phyloP scores from a whole-genome alignment of 2,888 invertebrate genomes.

The Agrilus cyanescens region DNA sequence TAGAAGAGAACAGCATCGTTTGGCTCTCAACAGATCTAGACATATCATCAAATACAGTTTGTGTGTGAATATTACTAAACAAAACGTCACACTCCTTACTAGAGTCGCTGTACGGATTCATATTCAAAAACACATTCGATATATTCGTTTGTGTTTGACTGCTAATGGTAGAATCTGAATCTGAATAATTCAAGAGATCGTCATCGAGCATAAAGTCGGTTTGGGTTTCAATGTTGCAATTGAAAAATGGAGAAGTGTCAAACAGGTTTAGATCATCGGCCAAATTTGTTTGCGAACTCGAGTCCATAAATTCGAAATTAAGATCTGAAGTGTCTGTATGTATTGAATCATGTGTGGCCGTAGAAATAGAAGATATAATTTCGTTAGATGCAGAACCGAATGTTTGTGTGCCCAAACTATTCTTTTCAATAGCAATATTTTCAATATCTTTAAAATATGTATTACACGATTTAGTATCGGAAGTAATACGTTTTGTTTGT shows the following conservation, averaged over 20 bases:
- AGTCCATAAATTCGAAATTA: slow-evolving; percentile 17
- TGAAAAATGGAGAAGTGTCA: slow-evolving; percentile 30
- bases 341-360: slow-evolving; percentile 23
- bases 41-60: slow-evolving; percentile 44
- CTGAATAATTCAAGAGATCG: slow-evolving; percentile 26
- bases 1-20: slow-evolving; percentile 33
- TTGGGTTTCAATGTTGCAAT: slow-evolving; percentile 49
- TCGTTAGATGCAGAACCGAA: slow-evolving; percentile 12
- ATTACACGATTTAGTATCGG: slow-evolving; percentile 27
- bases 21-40: slow-evolving; percentile 49
- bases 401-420: slow-evolving; percentile 30
- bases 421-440: slow-evolving; percentile 17
- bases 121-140: slow-evolving; percentile 36
- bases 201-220: slow-evolving; percentile 38
- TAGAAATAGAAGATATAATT: slow-evolving; percentile 15
- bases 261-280: slow-evolving; percentile 19
- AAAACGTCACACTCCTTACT: slow-evolving; percentile 41
- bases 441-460: slow-evolving; percentile 26
- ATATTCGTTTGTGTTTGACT: slow-evolving; percentile 29
- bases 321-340: slow-evolving; percentile 27
- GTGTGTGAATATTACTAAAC: slow-evolving; percentile 44
- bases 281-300: slow-evolving; percentile 20
- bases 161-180: slow-evolving; percentile 30
- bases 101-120: slow-evolving; percentile 31
- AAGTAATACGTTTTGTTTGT: slow-evolving; percentile 21